phyloP scores from a whole-genome alignment of 64 coral and sea anemone genomes.

The Stichodactyla helianthus region DNA sequence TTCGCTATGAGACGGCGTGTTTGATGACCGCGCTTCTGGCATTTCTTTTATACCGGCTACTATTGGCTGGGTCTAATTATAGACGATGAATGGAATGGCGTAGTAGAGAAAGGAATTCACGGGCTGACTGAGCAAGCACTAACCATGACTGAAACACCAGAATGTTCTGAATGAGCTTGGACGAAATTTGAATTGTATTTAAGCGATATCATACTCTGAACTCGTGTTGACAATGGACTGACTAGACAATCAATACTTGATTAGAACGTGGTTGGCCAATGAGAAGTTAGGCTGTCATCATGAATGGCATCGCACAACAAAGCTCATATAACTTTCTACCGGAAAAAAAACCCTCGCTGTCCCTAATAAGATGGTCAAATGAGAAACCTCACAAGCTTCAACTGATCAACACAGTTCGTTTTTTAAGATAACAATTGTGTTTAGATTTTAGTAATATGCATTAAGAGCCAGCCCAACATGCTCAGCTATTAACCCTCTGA shows the following conservation, averaged over 20 bases:
- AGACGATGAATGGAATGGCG: conserved; percentile 13
- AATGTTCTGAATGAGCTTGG: conserved; percentile 10
- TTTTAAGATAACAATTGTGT: neutral
- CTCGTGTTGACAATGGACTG: neutral
- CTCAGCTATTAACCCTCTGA: neutral
- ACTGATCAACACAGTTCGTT: neutral
- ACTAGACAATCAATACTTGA: conserved; percentile 14
- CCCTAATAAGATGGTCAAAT: neutral
- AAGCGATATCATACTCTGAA: neutral
- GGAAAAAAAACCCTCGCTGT: neutral
- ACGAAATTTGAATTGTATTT: neutral
- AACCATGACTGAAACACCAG: neutral
- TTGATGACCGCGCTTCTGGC: conserved; percentile 10
- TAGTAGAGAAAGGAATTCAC: neutral
- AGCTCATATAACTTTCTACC: neutral
- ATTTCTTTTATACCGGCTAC: conserved; percentile 20
- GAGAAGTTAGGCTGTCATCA: neutral
- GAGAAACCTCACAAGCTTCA: neutral
- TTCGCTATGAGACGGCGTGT: conserved; percentile 13
- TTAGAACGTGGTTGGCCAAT: neutral
- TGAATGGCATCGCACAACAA: neutral
- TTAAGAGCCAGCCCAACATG: neutral
- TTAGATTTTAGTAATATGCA: neutral
- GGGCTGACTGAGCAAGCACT: conserved; percentile 4
- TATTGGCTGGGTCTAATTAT: conserved; percentile 7